Conservation (phyloP, 2,797 vertebrate genomes). For the Helicolenus hilgendorfi region DNA sequence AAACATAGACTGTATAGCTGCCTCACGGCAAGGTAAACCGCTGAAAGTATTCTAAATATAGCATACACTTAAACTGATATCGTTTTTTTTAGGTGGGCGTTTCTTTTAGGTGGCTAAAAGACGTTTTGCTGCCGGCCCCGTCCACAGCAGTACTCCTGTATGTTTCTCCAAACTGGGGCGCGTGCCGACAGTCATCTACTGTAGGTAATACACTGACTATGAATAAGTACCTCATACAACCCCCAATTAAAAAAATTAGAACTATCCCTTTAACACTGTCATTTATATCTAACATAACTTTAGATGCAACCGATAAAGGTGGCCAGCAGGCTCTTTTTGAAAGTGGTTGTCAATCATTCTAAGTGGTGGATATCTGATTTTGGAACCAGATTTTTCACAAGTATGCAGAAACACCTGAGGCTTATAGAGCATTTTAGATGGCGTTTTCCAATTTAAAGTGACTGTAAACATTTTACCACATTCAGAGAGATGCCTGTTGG, state of each 20-base stretch:
- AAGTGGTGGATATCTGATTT: not conserved
- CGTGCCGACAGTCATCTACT: not conserved
- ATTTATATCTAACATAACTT: not conserved
- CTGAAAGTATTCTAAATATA: not conserved
- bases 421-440: not conserved
- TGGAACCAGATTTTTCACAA: not conserved
- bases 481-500: not conserved
- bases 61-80: not conserved
- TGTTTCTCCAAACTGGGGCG: not conserved
- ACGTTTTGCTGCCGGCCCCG: not conserved
- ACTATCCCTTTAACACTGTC: not conserved
- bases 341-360: not conserved
- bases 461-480: not conserved
- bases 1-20: not conserved
- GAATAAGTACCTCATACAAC: not conserved
- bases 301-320: not conserved
- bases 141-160: not conserved
- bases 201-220: not conserved
- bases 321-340: not conserved
- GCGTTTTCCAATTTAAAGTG: not conserved
- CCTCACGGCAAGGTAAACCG: not conserved
- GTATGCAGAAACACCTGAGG: not conserved
- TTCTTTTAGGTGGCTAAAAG: not conserved
- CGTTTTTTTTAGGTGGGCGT: not conserved
- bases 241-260: not conserved